Conservation (phyloP, 2,797 vertebrate genomes). For the Discoglossus pictus region DNA sequence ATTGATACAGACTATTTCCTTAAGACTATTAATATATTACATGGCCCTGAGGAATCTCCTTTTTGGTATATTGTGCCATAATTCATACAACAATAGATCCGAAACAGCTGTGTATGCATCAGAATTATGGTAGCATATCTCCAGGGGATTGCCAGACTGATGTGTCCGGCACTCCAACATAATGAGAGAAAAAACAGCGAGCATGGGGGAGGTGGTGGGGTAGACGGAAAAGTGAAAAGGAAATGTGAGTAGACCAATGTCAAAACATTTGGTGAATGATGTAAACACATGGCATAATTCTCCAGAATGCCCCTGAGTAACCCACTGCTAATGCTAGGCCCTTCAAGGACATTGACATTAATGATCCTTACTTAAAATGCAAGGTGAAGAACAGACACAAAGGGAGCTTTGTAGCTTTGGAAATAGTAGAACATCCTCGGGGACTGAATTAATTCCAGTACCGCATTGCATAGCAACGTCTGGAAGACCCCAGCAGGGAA, state of each 20-base stretch:
- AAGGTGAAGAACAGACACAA: constrained; percentile 42
- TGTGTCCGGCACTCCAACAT: constrained; percentile 30
- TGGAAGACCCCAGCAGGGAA: constrained; percentile 5
- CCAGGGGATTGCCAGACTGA: constrained; percentile 36
- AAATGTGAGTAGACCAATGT: constrained; percentile 45
- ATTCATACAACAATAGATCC: constrained; percentile 35
- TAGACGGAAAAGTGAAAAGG: constrained; percentile 25
- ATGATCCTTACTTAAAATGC: constrained; percentile 43
- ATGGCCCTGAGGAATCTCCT: neutral
- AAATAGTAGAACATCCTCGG: constrained; percentile 16
- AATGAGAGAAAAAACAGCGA: constrained; percentile 43
- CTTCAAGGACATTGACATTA: constrained; percentile 40
- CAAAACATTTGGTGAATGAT: constrained; percentile 47
- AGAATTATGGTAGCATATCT: constrained; percentile 40
- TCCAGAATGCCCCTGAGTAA: constrained; percentile 5
- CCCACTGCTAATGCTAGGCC: neutral
- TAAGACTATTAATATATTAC: neutral
- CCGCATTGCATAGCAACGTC: constrained; percentile 18
- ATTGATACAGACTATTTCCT: too few relatives aligned
- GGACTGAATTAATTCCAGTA: constrained; percentile 21
- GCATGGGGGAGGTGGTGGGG: constrained; percentile 17
- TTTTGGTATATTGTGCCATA: constrained; percentile 17
- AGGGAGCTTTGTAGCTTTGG: constrained; percentile 22
- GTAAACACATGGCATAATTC: constrained; percentile 44
- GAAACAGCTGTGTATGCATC: constrained; percentile 43